Base-by-base conservation (phyloP, 2,888 invertebrate species). In the Erpobdella octoculata region DNA sequence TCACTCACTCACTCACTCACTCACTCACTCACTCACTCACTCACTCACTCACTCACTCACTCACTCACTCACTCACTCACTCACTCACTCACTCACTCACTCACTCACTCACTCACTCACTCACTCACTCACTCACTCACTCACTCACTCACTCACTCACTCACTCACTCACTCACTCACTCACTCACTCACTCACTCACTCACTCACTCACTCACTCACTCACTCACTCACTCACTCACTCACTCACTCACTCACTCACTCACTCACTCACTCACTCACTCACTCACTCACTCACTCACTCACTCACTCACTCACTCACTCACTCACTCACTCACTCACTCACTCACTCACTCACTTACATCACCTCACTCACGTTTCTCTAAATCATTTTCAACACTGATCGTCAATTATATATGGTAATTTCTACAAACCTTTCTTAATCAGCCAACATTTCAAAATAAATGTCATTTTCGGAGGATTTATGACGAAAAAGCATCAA, bases 51-150 rank as follows among this genome's bases (percentile, higher is more conserved):
- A 71, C 37, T 28, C 71, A 64, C 37, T 38, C 71, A 71, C 28
- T 48, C 64, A 37, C 36, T 38, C 41, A 61, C 28, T 64, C 64
- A 61, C 31, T 33, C 61, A 71, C 64, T 35, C 38, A 71, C 37
- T 38, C 58, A 70, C 61, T 21, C 61, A 70, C 28, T 21, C 70
- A 61, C 28, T 37, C 59, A 61, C 38, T 25, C 70, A 98, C 85
- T 97, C 97, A 62, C 97, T 28, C 62, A 61, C 28, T 36, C 70
- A 61, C 33, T 37, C 70, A 61, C 38, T 37, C 70, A 36, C 31
- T 37, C 61, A 61, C 62, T 28, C 70, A 61, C 36, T 37, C 70
- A 61, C 96, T 81, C 92, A 95, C 80, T 37, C 70, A 62, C 25
- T 37, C 70, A 41, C 62, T 37, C 62, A 62, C 25, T 75, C 88